Percentiles rank a stretch among this genome's conserved stretches.
These are phyloP conservation scores for Dermolepida albohirtum DNA, from an alignment of 2,888 invertebrate genomes.

Conservation along the genomic window DNA sequence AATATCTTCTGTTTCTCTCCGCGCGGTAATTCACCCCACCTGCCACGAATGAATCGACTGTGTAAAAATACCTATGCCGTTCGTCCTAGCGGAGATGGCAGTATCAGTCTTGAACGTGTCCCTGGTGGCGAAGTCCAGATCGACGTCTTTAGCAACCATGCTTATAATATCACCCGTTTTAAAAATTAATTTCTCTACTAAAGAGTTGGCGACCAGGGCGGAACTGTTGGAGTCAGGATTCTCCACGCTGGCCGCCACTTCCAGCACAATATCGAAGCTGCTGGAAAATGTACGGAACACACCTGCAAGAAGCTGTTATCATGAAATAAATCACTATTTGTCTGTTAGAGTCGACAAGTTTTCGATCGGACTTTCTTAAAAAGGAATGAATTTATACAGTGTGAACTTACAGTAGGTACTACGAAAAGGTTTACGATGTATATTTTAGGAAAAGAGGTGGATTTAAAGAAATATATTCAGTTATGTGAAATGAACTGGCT, in stretches of 20 bases:
- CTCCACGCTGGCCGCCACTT: constrained; percentile 86
- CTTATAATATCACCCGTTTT: constrained; percentile 86
- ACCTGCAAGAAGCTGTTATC: constrained; percentile 50
- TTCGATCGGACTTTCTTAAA: constrained; percentile 85
- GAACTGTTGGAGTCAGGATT: constrained; percentile 68
- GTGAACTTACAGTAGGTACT: too few relatives aligned
- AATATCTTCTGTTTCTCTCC: too few relatives aligned
- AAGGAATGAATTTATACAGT: constrained; percentile 67
- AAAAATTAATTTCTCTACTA: constrained; percentile 86
- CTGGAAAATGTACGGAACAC: constrained; percentile 91
- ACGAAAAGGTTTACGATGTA: too few relatives aligned
- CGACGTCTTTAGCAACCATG: constrained; percentile 85
- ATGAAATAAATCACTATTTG: constrained; percentile 5
- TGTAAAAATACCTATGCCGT: constrained; percentile 69
- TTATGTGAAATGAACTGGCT: too few relatives aligned
- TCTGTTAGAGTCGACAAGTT: not conserved
- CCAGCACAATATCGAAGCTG: constrained; percentile 87
- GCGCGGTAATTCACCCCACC: too few relatives aligned
- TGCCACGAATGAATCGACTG: too few relatives aligned
- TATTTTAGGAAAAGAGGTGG: too few relatives aligned
- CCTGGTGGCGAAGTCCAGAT: constrained; percentile 88
- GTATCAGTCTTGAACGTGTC: constrained; percentile 91
- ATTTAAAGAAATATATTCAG: too few relatives aligned
- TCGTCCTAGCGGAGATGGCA: constrained; percentile 85
- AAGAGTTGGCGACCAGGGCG: constrained; percentile 74